Base-by-base conservation (phyloP, 2,888 invertebrate genomes). In the Lithophane semibrunnea region DNA sequence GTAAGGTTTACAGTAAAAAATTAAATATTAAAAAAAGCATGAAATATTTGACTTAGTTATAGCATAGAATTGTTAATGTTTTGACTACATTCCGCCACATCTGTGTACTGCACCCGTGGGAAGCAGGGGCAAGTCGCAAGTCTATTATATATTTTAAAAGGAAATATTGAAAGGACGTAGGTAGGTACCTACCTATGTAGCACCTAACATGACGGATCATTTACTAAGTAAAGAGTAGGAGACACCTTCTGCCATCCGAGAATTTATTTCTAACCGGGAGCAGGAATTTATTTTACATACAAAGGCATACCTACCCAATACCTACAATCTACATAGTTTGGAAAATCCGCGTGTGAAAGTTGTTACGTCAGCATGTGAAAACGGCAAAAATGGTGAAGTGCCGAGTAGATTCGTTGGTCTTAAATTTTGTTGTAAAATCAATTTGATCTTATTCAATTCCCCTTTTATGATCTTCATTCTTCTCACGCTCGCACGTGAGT, bases 401-500 rank as follows among this genome's bases (percentile, higher is more conserved):
- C 42, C 18, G 54, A 68, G 21, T 44, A 21, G 21, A 56, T 56
- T 29, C 49, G 49, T 56, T 10, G 42, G 10, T 56, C 16, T 65
- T 37, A 64, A 49, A 70, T 42, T 42, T 42, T 42, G 4, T 60
- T 67, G 16, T 64, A 13, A 75, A 73, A 84, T 75, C 74, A 58
- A 80, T 80, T 84, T 73, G 4, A 65, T 21, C 68, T 71, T 75
- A 2, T 37, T 37, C 37, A 37, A 63, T 68, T 60, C 9, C 47
- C 71, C 47, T 61, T 72, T 75, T 73, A 61, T 61, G 37, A 16
- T n/a, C 49, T 68, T 47, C 52, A 77, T 79, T 75, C 68, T 29
- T 1, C 21, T 49, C 74, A 73, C 73, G 81, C 49, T 47, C 49
- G 64, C 37, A 78, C 58, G 69, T 58, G 61, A 2, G 52, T 37